Evolutionary conservation across 2,113 vertebrate genomes (phyloP), one percentile per base, ranked within the genome.

Genomic region (Centropus bengalensis): DNA sequence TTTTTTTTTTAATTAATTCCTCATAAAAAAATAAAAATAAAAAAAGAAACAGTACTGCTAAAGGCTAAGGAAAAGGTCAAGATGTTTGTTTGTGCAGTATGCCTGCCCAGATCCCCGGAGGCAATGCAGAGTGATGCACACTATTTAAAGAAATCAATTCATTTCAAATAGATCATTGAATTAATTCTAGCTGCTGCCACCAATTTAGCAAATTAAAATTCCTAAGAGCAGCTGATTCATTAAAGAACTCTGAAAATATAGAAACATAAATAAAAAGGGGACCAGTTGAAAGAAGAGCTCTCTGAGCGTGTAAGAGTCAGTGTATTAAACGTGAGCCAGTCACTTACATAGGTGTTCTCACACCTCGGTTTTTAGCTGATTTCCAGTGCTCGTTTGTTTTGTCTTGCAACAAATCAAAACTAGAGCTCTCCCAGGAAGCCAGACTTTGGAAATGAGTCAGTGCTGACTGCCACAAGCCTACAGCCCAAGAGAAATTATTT

Each of bases 1-100:
- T 42, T 42, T n/a, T 23, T 23, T 36, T 36, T 67, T 82, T 68
- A 85, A 96, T 88, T 91, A 96, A 89, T 95, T 93, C 89, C 85
- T 82, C 75, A 20, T 67, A 49, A 47, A 67, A 71, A 67, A 38
- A 49, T 62, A 75, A 38, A 55, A 36, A 26, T 32, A 78, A 26
- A 40, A 24, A 44, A 71, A 44, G 36, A 93, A 96, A 91, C 16
- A 71, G 82, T 91, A 91, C 88, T 54, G 94, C 94, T 97, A 90
- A 97, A 96, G 91, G 94, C 94, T 95, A 93, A 88, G 85, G 96
- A 97, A 97, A 97, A 97, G 96, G 96, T 97, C 95, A 97, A 97
- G 95, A 96, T 97, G 94, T 97, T 96, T 97, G 94, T 96, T 97
- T 97, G 95, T 96, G 93, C 94, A 95, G 94, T 44, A 55, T 8